These are phyloP conservation scores for Drosophila prostipennis DNA, from an alignment of 2,888 invertebrate species.

Conservation along the genomic window DNA sequence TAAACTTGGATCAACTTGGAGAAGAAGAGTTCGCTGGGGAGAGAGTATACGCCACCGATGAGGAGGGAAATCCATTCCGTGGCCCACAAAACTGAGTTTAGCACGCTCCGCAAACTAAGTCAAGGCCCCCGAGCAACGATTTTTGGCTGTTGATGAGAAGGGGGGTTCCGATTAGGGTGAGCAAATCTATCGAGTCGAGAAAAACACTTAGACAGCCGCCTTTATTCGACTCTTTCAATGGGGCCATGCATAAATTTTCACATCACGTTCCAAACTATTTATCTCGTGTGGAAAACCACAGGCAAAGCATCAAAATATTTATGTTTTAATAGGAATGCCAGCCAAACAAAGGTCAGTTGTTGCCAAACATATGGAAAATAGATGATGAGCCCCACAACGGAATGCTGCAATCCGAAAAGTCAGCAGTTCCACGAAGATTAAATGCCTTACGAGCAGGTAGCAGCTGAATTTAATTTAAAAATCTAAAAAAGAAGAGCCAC, in stretches of 20 bases:
- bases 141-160: conserved; percentile 4
- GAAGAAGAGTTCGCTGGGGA: conserved; percentile 3
- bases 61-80: conserved; percentile 19
- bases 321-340: conserved; percentile 33
- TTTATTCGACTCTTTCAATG: conserved; percentile 16
- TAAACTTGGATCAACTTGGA: conserved; percentile 8
- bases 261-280: conserved; percentile 39
- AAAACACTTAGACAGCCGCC: conserved; percentile 7
- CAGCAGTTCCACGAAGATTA: conserved; percentile 8
- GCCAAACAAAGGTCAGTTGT: conserved; percentile 40
- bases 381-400: conserved; percentile 9
- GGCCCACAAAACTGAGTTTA: conserved; percentile 38
- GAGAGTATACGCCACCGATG: conserved; percentile 6
- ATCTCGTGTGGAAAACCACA: conserved; percentile 42
- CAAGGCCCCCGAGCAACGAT: conserved; percentile 43
- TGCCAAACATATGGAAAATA: conserved; percentile 41
- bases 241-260: conserved; percentile 30
- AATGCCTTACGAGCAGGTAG: conserved; percentile 3
- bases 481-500: not conserved
- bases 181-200: conserved; percentile 25
- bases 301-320: conserved; percentile 35
- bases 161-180: conserved; percentile 13
- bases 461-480: conserved; percentile 1
- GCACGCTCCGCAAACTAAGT: conserved; percentile 45
- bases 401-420: conserved; percentile 26